Conservation (phyloP, 2,888 invertebrate genomes). For the Cryptocheilus praepositus region DNA sequence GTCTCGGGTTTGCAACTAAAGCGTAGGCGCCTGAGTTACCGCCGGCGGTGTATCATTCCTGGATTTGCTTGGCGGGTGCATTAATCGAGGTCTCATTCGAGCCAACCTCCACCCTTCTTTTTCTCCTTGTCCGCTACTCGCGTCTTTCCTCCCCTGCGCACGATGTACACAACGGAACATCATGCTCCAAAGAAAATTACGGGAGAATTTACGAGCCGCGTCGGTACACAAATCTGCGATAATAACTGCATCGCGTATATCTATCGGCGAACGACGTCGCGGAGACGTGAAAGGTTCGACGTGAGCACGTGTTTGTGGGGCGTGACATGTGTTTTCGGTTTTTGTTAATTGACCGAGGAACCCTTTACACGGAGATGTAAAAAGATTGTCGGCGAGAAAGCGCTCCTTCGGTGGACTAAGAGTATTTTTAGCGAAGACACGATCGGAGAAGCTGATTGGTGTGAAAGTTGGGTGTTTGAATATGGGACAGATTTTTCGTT, state of each 20-base stretch:
- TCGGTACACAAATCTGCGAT: conserved; percentile 32
- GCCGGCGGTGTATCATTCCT: conserved; percentile 31
- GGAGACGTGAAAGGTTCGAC: too few relatives aligned
- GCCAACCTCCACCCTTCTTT: conserved; percentile 2
- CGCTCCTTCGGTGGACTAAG: too few relatives aligned
- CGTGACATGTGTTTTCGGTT: not conserved
- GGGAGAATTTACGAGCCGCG: conserved; percentile 36
- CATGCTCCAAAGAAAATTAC: conserved; percentile 20
- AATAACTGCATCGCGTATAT: conserved; percentile 33
- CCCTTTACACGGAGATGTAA: too few relatives aligned
- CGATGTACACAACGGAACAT: not conserved
- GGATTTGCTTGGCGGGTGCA: conserved; percentile 34
- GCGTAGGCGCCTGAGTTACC: conserved; percentile 26
- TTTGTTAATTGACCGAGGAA: too few relatives aligned
- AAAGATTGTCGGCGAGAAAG: too few relatives aligned
- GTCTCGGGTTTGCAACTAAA: not conserved
- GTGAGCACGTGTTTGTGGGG: not conserved
- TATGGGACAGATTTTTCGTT: too few relatives aligned
- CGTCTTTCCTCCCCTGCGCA: not conserved
- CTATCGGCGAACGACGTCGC: conserved; percentile 11
- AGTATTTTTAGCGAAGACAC: too few relatives aligned
- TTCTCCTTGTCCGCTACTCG: not conserved
- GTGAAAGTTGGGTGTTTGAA: too few relatives aligned
- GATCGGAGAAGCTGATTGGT: too few relatives aligned
- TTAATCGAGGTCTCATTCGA: conserved; percentile 28